Percentiles rank a stretch among this genome's conserved stretches.
Evolutionary conservation across 2,888 invertebrate genomes (phyloP).

Genomic region (Boloria euphrosyne): DNA sequence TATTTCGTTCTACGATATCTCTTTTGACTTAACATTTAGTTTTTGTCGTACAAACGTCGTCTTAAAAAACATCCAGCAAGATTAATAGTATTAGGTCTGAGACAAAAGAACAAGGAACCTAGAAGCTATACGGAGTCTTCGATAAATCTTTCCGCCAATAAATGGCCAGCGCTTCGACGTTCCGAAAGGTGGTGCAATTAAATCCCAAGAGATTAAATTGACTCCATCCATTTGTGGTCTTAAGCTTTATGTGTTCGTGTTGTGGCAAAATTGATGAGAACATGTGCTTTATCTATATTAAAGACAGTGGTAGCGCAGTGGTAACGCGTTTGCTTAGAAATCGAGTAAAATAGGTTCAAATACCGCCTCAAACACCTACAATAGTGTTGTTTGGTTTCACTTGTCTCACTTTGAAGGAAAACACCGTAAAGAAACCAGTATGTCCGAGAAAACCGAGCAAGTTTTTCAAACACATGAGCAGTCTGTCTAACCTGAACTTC

Average conservation of each 20-base stretch:
- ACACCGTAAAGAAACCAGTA: too few relatives aligned
- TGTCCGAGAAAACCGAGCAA: too few relatives aligned
- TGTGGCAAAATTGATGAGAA: conserved; percentile 35
- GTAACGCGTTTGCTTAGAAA: too few relatives aligned
- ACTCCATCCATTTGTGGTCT: conserved; percentile 73
- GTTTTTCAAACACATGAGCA: too few relatives aligned
- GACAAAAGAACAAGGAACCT: conserved; percentile 27
- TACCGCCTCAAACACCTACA: too few relatives aligned
- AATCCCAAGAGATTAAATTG: conserved; percentile 76
- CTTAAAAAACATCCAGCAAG: conserved; percentile 9
- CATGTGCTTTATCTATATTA: conserved; percentile 1
- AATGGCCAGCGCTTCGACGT: conserved; percentile 60
- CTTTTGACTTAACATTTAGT: too few relatives aligned
- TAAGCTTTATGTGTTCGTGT: conserved; percentile 47
- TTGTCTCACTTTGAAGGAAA: too few relatives aligned
- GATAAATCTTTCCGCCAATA: conserved; percentile 72
- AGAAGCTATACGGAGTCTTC: conserved; percentile 34
- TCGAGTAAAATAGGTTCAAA: too few relatives aligned
- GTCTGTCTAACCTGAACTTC: too few relatives aligned
- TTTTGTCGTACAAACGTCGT: background rate
- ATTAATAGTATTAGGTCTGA: conserved; percentile 17
- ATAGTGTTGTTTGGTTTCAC: too few relatives aligned
- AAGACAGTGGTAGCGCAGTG: too few relatives aligned
- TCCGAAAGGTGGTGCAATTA: conserved; percentile 75
- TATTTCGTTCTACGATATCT: too few relatives aligned